Base-by-base conservation (phyloP, 1,140 invertebrate species). In the Sinonovacula constricta region DNA sequence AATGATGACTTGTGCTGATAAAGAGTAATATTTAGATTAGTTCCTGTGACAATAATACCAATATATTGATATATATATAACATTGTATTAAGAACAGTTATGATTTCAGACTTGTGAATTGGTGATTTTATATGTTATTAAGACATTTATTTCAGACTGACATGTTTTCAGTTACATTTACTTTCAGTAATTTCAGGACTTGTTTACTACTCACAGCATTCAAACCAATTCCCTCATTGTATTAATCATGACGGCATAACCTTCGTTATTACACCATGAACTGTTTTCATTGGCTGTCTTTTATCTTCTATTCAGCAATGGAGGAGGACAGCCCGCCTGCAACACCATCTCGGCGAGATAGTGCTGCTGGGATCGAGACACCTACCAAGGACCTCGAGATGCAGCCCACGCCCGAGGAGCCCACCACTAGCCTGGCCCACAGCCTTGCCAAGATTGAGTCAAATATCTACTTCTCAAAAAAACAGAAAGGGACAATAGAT, bases 401-500 rank as follows among this genome's bases (percentile, higher is more conserved):
- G 24, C 63, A 75, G 53, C 7, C 39, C 7, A 80, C 69, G 7
- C 54, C 66, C n/a, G 75, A 78, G 24, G 59, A 53, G 1, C 14
- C 31, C 15, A 49, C 59, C 22, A 28, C 15, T 10, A 69, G 54
- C 53, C 70, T 36, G 12, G 14, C 39, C 18, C 24, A 66, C 2
- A 69, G 66, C 33, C 30, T 69, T 3, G 36, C 75, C 24, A 78
- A 62, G 33, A 26, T 78, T 14, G 67, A 78, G 45, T 26, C 65
- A 15, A 49, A 15, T n/a, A 67, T 78, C 5, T 14, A 34, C 31
- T 97, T 97, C 88, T 90, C 92, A 60, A 83, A 85, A 39, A 91
- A 91, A 76, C 88, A 91, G 51, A 87, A 85, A 62, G 96, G 96
- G 30, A 95, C 93, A 0, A 95, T 99, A 78, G 97, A 99, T 91